Percentiles rank a stretch among this genome's conserved stretches.
Evolutionary conservation across 2,113 vertebrate species (phyloP).

Genomic region (Rhinopithecus roxellana): DNA sequence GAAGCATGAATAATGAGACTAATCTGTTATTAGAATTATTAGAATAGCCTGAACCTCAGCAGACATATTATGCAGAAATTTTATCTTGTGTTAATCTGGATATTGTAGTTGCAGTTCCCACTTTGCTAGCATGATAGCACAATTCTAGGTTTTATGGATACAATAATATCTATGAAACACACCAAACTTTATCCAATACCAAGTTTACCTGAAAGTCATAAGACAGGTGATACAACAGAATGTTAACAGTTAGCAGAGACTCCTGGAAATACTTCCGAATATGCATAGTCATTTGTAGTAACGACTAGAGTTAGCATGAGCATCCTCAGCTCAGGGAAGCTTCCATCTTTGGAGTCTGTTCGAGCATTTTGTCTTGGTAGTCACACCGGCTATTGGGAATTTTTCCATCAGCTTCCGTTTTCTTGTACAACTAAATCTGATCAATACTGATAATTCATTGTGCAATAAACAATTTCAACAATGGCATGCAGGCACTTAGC

Average conservation of each 20-base stretch:
- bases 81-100: not conserved
- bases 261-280: not conserved
- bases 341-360: not conserved
- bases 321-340: not conserved
- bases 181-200: not conserved
- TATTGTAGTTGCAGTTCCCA: not conserved
- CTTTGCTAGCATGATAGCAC: not conserved
- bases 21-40: not conserved
- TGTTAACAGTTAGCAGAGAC: not conserved
- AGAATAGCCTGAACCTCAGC: not conserved
- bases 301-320: not conserved
- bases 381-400: not conserved
- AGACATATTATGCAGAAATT: not conserved
- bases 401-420: not conserved
- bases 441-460: not conserved
- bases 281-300: not conserved
- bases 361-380: not conserved
- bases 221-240: not conserved
- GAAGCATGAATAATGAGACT: not conserved
- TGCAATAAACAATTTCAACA: not conserved
- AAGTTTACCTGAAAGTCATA: not conserved
- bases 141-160: not conserved
- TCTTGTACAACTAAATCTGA: not conserved
- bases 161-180: not conserved
- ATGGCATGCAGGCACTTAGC: not conserved